A percentile compares a stretch with the other conserved stretches of the same genome.
Conservation (phyloP, 2,797 vertebrate genomes). For the Lacerta viridis region DNA sequence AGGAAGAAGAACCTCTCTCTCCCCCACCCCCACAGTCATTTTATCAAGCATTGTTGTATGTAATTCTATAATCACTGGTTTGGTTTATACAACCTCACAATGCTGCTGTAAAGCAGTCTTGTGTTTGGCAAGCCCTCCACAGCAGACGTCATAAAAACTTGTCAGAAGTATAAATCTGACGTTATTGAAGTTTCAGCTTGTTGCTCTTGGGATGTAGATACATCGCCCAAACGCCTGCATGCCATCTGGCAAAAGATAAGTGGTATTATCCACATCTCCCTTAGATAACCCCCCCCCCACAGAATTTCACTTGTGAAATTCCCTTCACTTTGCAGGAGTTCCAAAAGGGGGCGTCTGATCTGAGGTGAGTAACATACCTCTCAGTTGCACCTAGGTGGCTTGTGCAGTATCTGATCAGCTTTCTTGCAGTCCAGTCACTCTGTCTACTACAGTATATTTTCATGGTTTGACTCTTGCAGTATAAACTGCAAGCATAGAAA, state of each 20-base stretch:
- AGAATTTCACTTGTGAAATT: too few relatives aligned
- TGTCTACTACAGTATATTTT: too few relatives aligned
- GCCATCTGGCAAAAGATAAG: neutral
- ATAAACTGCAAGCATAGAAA: too few relatives aligned
- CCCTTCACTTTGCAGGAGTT: too few relatives aligned
- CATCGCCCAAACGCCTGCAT: neutral
- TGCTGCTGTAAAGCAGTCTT: neutral
- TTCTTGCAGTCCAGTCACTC: too few relatives aligned
- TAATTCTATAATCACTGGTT: neutral
- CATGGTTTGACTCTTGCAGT: too few relatives aligned
- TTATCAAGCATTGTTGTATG: neutral
- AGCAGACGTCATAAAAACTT: neutral
- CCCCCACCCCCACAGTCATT: neutral
- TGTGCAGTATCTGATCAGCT: too few relatives aligned
- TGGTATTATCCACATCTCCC: neutral
- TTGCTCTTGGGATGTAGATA: neutral
- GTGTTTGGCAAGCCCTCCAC: neutral
- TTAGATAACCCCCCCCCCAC: too few relatives aligned
- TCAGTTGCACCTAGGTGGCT: too few relatives aligned
- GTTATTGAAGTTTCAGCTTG: neutral
- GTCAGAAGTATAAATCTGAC: neutral
- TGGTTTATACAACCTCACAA: neutral
- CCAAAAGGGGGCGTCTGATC: too few relatives aligned
- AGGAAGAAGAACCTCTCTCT: neutral
- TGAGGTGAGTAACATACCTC: too few relatives aligned